phyloP scores from a whole-genome alignment of 2,113 vertebrate genomes.

The Craseonycteris thonglongyai region DNA sequence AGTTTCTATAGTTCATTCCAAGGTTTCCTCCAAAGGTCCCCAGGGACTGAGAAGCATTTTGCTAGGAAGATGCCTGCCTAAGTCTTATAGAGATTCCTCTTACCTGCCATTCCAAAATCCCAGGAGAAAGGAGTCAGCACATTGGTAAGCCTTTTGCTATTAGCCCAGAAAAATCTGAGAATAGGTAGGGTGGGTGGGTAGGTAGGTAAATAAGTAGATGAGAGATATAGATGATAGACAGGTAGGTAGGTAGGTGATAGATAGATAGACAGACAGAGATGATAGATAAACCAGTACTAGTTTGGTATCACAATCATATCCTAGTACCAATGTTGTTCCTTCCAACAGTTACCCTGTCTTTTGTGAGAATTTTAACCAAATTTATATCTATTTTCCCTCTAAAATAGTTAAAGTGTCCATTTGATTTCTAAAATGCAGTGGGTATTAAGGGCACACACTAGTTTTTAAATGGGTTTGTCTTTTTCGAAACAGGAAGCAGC shows the following conservation, averaged over 20 bases:
- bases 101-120: background rate
- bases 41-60: background rate
- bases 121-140: background rate
- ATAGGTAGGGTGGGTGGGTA: background rate
- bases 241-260: background rate
- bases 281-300: background rate
- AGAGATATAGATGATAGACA: too few relatives aligned
- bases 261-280: background rate
- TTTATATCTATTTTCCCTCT: constrained; percentile 1
- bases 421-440: constrained; percentile 22
- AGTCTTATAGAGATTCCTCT: background rate
- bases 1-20: background rate
- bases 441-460: background rate
- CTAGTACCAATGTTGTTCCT: background rate
- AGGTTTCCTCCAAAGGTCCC: background rate
- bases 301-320: background rate
- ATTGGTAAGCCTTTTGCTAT: background rate
- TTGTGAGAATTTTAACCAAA: constrained; percentile 10
- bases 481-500: constrained; percentile 56
- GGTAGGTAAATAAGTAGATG: too few relatives aligned
- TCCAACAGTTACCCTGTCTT: background rate
- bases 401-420: constrained; percentile 22
- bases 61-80: background rate
- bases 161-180: background rate
- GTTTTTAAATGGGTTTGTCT: constrained; percentile 19